phyloP scores from a whole-genome alignment of 2,113 vertebrate species.

The Aspiorhynchus laticeps region DNA sequence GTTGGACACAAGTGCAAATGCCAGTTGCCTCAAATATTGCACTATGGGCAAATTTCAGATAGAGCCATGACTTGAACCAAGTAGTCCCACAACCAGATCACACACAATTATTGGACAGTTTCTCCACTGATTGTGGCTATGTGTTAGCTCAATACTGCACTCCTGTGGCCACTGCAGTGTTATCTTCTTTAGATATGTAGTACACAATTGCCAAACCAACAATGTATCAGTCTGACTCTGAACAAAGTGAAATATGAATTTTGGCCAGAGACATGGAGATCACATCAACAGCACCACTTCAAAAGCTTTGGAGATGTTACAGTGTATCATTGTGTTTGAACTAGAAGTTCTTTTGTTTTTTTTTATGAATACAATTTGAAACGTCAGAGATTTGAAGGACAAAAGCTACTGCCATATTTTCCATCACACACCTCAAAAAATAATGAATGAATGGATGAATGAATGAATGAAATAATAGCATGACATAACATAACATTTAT shows the following conservation, averaged over 20 bases:
- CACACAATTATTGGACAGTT: conserved; percentile 30
- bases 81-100: not conserved
- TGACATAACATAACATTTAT: no score
- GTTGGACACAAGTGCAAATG: not conserved
- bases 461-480: no score
- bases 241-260: not conserved
- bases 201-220: not conserved
- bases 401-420: not conserved
- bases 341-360: no score
- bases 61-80: not conserved
- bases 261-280: not conserved
- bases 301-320: no score
- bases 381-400: not conserved
- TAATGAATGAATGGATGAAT: no score
- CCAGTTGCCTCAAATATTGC: not conserved
- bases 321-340: no score
- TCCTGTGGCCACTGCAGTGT: conserved; percentile 64
- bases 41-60: not conserved
- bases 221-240: not conserved
- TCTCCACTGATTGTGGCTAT: conserved; percentile 42
- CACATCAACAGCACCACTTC: no score
- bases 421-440: no score
- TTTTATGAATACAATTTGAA: no score
- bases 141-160: conserved; percentile 74
- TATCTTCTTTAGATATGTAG: not conserved